Conservation (phyloP, 2,113 vertebrate genomes). For the Vombatus ursinus region DNA sequence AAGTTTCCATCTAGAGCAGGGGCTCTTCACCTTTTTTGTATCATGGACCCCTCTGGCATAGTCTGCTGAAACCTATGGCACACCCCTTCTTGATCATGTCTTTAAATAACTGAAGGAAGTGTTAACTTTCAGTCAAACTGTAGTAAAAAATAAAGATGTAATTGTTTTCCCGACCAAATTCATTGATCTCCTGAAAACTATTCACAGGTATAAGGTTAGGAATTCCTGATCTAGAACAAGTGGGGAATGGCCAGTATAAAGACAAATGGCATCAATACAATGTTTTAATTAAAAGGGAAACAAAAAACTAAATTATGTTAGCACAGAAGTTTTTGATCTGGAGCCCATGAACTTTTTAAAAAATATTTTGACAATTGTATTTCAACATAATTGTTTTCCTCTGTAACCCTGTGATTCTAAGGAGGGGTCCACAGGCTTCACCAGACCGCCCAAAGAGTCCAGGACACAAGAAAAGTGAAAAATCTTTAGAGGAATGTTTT, state of each 20-base stretch:
- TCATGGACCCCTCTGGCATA: neutral
- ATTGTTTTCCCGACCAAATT: neutral
- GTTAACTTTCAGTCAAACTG: neutral
- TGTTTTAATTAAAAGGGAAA: neutral
- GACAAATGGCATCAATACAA: neutral
- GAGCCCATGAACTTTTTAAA: neutral
- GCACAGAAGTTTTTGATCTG: neutral
- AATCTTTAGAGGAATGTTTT: too few relatives aligned
- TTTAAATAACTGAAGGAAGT: neutral
- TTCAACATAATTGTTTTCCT: neutral
- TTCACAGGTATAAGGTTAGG: neutral
- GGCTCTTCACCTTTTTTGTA: neutral
- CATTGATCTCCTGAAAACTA: too few relatives aligned
- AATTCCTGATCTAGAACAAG: neutral
- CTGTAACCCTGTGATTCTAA: neutral
- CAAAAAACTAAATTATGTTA: neutral
- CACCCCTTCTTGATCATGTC: neutral
- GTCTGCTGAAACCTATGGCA: neutral
- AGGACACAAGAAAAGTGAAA: neutral
- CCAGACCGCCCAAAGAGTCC: neutral
- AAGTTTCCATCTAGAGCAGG: neutral
- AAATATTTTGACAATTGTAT: neutral
- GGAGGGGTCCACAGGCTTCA: neutral
- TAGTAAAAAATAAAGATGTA: neutral
- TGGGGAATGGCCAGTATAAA: neutral